A percentile compares a stretch with the other conserved stretches of the same genome.
Evolutionary conservation across 2,113 vertebrate species (phyloP).

Genomic region (Tachuris rubrigastra): DNA sequence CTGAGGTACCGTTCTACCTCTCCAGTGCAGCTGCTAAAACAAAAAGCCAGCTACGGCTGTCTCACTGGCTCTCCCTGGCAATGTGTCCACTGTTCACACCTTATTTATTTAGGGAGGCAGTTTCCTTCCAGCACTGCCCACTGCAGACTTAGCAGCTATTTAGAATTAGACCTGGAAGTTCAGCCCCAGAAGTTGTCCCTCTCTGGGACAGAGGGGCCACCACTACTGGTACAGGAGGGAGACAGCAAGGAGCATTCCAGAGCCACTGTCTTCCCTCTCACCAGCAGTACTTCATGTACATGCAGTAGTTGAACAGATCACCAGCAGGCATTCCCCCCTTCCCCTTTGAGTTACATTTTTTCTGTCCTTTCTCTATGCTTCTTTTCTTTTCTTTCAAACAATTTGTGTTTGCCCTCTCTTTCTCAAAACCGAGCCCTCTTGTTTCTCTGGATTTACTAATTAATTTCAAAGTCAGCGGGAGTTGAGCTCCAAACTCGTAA

Average conservation of each 20-base stretch:
- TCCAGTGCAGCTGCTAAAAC: not conserved
- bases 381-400: not conserved
- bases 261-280: not conserved
- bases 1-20: not conserved
- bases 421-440: not conserved
- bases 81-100: not conserved
- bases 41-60: not conserved
- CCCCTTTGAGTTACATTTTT: not conserved
- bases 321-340: not conserved
- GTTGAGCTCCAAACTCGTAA: not conserved
- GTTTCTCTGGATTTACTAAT: not conserved
- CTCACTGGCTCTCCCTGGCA: not conserved
- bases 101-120: not conserved
- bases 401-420: not conserved
- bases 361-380: not conserved
- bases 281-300: not conserved
- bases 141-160: not conserved
- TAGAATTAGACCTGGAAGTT: not conserved
- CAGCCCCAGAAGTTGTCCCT: not conserved
- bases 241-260: not conserved
- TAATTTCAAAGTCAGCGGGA: not conserved
- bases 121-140: not conserved
- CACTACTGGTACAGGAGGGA: not conserved
- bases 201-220: not conserved
- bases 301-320: not conserved